phyloP scores from a whole-genome alignment of 2,113 vertebrate species.

The Columba janthina region DNA sequence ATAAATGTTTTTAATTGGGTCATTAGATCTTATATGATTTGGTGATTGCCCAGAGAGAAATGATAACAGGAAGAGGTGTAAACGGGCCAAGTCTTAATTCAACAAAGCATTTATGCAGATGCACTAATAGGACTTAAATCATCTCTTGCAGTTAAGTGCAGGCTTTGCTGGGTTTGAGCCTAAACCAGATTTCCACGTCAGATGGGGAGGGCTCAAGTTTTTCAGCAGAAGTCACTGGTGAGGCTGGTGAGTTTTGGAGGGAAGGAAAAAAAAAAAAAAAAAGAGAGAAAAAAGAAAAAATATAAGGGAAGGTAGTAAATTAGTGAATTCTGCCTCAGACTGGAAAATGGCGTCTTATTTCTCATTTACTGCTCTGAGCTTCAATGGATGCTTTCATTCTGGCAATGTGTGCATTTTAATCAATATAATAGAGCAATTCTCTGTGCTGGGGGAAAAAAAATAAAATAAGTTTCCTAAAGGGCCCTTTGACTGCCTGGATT shows the following conservation, averaged over 20 bases:
- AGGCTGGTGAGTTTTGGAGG: background rate
- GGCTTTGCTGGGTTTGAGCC: background rate
- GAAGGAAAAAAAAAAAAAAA: background rate
- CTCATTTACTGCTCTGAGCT: background rate
- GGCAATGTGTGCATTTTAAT: background rate
- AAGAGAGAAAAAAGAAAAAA: background rate
- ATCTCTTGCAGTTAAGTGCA: background rate
- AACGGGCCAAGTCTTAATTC: background rate
- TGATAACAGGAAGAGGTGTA: slow-evolving; percentile 20
- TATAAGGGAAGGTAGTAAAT: background rate
- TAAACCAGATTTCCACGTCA: background rate
- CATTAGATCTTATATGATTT: slow-evolving; percentile 34
- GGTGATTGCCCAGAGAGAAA: slow-evolving; percentile 10
- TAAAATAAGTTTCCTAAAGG: background rate
- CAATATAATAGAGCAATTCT: background rate
- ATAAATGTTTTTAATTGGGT: slow-evolving; percentile 53
- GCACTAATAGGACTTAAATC: background rate
- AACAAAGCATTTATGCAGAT: background rate
- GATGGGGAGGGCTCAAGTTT: background rate
- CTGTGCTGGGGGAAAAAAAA: background rate
- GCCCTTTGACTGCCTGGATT: background rate
- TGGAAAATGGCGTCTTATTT: background rate
- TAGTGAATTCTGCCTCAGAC: background rate
- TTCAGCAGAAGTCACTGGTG: background rate
- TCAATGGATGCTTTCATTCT: background rate